These are phyloP conservation scores for Holocentrus rufus DNA, from an alignment of 2,797 vertebrate genomes.

Conservation along the genomic window DNA sequence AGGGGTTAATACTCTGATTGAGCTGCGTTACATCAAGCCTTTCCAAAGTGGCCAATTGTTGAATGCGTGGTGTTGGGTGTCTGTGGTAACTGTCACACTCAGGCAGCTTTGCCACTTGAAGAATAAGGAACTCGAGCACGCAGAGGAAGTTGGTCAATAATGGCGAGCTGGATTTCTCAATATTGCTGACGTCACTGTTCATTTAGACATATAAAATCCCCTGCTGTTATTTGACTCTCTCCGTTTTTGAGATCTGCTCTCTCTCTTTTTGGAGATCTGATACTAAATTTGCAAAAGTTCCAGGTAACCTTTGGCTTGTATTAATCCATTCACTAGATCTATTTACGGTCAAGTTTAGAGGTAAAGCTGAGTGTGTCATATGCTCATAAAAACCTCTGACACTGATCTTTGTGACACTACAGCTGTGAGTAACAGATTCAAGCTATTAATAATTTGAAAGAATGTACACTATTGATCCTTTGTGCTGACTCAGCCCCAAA, in stretches of 20 bases:
- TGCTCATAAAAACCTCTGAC: slow-evolving; percentile 36
- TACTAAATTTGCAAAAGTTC: neutral
- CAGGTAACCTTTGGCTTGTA: neutral
- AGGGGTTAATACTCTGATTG: no score
- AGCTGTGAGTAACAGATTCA: slow-evolving; percentile 20
- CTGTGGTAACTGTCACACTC: no score
- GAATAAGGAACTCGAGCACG: slow-evolving; percentile 68
- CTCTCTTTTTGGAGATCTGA: fast-evolving
- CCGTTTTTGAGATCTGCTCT: neutral
- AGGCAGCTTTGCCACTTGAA: neutral
- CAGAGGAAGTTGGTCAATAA: slow-evolving; percentile 78
- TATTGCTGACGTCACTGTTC: slow-evolving; percentile 1
- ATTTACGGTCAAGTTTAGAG: neutral
- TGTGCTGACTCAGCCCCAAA: neutral
- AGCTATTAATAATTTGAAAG: neutral
- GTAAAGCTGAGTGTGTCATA: neutral
- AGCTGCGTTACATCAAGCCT: neutral
- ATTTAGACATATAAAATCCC: slow-evolving; percentile 5
- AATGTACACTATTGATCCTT: neutral
- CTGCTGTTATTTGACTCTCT: no score
- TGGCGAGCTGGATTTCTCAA: slow-evolving; percentile 67
- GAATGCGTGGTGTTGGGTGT: neutral
- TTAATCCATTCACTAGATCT: neutral
- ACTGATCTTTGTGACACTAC: neutral
- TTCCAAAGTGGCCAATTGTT: neutral